Base-by-base conservation (phyloP, 2,113 vertebrate genomes). In the Vicugna pacos region DNA sequence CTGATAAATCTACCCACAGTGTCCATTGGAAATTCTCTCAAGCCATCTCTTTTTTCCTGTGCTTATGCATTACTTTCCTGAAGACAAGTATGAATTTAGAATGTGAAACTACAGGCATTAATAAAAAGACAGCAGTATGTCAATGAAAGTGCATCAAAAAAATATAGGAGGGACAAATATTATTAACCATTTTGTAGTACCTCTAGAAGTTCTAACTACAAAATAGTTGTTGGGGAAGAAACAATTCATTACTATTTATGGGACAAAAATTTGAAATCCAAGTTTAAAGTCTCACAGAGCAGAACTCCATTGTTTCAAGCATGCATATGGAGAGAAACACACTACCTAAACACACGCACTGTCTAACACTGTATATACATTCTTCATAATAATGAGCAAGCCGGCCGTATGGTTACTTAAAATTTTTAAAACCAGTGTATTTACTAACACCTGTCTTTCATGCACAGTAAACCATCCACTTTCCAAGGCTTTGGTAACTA, bases 201-300 rank as follows among this genome's bases (percentile, higher is more conserved):
- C 48, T 96, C 72, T 80, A 32, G 95, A 91, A 95, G 48, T 72
- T 54, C 42, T 87, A 38, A 2, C 30, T 91, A 72, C 35, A 88
- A 48, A 92, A 28, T 48, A 87, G 89, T 52, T 96, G 22, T 85
- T 50, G 93, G 42, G 30, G 73, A 91, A 85, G 35, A 80, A 95
- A 85, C 28, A 96, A 94, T 52, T 93, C 26, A 91, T 54, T 73
- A 56, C 54, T 76, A 38, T 75, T 75, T 82, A 50, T 52, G 69
- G 52, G 10, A 64, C 16, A 96, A 90, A 82, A 88, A 62, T 95
- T 83, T 95, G 48, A 91, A 93, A 96, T 93, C n/a, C 26, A 64
- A 88, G 22, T 96, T 96, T 52, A 67, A 93, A 89, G 70, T 22
- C 42, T 14, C 86, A 83, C 77, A 94, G 80, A 79, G 5, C 19